phyloP scores from a whole-genome alignment of 2,888 invertebrate species.

The Stomorhina lunata region DNA sequence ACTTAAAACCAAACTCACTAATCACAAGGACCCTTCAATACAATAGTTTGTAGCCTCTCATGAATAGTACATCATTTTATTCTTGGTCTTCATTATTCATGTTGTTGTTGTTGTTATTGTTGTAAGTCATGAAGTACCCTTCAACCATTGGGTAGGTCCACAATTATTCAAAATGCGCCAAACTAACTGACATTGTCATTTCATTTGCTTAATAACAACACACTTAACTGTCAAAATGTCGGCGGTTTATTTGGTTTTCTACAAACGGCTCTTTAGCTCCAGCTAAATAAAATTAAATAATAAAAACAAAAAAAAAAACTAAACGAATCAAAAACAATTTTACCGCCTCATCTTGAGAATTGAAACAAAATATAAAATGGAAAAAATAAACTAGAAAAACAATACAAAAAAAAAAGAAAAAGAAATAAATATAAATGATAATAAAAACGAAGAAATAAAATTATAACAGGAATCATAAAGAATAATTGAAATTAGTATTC shows the following conservation, averaged over 20 bases:
- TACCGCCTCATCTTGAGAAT: slow-evolving; percentile 62
- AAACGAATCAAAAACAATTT: slow-evolving; percentile 57
- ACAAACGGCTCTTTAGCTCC: slow-evolving; percentile 1
- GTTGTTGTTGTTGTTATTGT: too few species aligned
- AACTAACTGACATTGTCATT: slow-evolving; percentile 65
- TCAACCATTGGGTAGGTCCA: slow-evolving; percentile 57
- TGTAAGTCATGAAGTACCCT: slow-evolving; percentile 43
- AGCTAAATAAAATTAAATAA: too few species aligned
- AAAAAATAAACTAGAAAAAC: neutral
- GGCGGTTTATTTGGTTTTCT: slow-evolving; percentile 43
- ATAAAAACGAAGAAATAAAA: slow-evolving; percentile 15
- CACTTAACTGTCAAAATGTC: slow-evolving; percentile 65
- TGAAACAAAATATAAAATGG: slow-evolving; percentile 37
- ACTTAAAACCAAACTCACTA: too few species aligned
- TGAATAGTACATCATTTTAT: too few species aligned
- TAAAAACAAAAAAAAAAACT: neutral
- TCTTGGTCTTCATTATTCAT: too few species aligned
- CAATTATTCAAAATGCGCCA: slow-evolving; percentile 65
- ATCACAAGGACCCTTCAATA: too few species aligned
- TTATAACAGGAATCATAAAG: slow-evolving; percentile 59
- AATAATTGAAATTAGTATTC: slow-evolving; percentile 66
- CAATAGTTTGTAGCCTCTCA: too few species aligned
- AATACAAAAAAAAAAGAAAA: neutral
- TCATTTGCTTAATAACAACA: slow-evolving; percentile 65
- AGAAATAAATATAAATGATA: neutral